phyloP scores from a whole-genome alignment of 1,140 invertebrate genomes.

The Caenorhabditis latens region DNA sequence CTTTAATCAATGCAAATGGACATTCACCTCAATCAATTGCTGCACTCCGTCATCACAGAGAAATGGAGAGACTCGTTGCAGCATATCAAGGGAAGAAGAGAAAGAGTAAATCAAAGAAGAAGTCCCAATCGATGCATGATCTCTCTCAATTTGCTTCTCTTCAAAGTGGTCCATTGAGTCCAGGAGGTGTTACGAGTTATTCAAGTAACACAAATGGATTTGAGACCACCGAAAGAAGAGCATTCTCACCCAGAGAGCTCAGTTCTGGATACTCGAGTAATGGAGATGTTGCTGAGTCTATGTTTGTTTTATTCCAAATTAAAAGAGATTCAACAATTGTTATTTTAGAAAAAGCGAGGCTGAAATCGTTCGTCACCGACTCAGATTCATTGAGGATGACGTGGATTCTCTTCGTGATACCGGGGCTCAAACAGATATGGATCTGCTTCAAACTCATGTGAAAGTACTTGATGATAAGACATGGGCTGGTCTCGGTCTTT shows the following conservation, averaged over 20 bases:
- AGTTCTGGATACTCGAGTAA: constrained; percentile 52
- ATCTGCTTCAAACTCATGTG: constrained; percentile 28
- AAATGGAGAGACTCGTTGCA: constrained; percentile 32
- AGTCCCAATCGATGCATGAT: constrained; percentile 38
- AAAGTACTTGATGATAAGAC: constrained; percentile 59
- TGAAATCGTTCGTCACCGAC: constrained; percentile 48
- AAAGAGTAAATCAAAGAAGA: constrained; percentile 53
- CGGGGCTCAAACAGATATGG: constrained; percentile 57
- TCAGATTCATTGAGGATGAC: constrained; percentile 52
- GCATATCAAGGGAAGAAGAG: constrained; percentile 41
- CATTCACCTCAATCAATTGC: constrained; percentile 62
- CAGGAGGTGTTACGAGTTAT: constrained; percentile 45
- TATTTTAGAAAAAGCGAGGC: constrained; percentile 28
- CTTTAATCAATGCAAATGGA: constrained; percentile 48
- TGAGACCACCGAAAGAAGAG: constrained; percentile 23
- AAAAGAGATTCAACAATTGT: background rate
- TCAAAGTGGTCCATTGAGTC: constrained; percentile 37
- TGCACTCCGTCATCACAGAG: constrained; percentile 50
- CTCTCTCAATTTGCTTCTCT: constrained; percentile 27
- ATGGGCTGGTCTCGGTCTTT: constrained; percentile 56
- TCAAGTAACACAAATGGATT: constrained; percentile 42
- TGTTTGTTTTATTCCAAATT: background rate
- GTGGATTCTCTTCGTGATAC: constrained; percentile 47
- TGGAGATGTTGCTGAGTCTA: constrained; percentile 37
- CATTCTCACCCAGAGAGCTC: constrained; percentile 35